phyloP scores from a whole-genome alignment of 2,797 vertebrate genomes.

The Trachurus trachurus region DNA sequence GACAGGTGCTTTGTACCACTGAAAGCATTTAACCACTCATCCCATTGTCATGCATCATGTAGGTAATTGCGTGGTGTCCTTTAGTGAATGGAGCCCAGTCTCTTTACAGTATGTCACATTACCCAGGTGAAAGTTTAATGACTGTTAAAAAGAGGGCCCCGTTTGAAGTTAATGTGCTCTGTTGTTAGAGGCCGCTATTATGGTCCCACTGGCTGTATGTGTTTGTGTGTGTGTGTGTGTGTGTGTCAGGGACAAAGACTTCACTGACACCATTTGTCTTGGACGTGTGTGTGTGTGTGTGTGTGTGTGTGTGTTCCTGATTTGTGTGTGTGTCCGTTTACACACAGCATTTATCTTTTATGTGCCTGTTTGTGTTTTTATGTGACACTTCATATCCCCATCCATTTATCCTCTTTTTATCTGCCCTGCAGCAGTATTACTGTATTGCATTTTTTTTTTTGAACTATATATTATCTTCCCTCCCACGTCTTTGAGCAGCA shows the following conservation, averaged over 20 bases:
- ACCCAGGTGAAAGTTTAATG: conserved; percentile 68
- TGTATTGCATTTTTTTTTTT: conserved; percentile 51
- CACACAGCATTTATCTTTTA: conserved; percentile 75
- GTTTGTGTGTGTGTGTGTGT: not conserved
- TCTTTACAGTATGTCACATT: conserved; percentile 58
- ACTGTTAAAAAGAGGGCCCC: conserved; percentile 70
- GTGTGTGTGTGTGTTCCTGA: conserved; percentile 14
- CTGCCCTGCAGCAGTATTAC: conserved; percentile 46
- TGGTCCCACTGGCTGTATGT: not conserved
- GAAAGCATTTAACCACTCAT: conserved; percentile 3
- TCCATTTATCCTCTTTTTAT: conserved; percentile 70
- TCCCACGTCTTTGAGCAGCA: conserved; percentile 41
- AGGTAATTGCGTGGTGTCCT: conserved; percentile 39
- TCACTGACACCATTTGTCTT: conserved; percentile 58
- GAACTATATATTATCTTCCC: conserved; percentile 45
- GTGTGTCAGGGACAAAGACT: conserved; percentile 30
- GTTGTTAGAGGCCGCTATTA: conserved; percentile 57
- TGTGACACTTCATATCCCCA: conserved; percentile 71
- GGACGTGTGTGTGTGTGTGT: conserved; percentile 9
- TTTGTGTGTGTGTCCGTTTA: conserved; percentile 46
- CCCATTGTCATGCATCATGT: conserved; percentile 39
- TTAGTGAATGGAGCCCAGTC: conserved; percentile 33
- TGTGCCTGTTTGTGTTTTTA: conserved; percentile 75
- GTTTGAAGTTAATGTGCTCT: conserved; percentile 70
- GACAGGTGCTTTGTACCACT: not conserved